Conservation (phyloP, 1,140 invertebrate genomes). For the Acromyrmex echinatior region DNA sequence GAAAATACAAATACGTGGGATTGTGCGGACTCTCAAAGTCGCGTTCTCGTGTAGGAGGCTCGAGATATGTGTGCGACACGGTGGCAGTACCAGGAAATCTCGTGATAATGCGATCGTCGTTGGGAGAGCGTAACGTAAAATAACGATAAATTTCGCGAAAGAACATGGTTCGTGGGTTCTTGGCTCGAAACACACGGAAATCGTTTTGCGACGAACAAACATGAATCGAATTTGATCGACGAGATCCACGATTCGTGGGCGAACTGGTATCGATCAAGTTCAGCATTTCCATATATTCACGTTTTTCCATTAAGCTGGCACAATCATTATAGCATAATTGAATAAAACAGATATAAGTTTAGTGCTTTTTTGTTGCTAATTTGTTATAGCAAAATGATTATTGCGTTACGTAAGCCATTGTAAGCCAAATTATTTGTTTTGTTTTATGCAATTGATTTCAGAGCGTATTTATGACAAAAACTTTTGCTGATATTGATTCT, state of each 20-base stretch:
- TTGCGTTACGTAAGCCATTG: too few species aligned
- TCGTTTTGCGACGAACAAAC: not conserved
- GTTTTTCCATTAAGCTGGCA: too few species aligned
- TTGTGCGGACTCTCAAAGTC: slow-evolving; percentile 5
- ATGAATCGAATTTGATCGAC: slow-evolving; percentile 67
- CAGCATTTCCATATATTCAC: slow-evolving; percentile 30
- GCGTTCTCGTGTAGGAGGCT: slow-evolving; percentile 32
- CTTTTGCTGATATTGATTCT: too few species aligned
- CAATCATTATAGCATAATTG: too few species aligned
- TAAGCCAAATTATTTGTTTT: too few species aligned
- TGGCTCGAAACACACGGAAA: slow-evolving; percentile 26
- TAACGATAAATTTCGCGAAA: slow-evolving; percentile 56
- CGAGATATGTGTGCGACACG: slow-evolving; percentile 34
- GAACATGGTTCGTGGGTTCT: slow-evolving; percentile 36
- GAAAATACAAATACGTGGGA: slow-evolving; percentile 46
- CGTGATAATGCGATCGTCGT: slow-evolving; percentile 36
- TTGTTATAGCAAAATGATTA: too few species aligned
- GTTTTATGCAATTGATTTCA: too few species aligned
- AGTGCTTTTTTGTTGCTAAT: too few species aligned
- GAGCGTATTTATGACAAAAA: too few species aligned
- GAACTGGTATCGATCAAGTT: slow-evolving; percentile 66
- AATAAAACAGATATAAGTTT: too few species aligned
- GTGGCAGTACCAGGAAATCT: slow-evolving; percentile 44
- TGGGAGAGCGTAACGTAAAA: not conserved
- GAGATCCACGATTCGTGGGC: slow-evolving; percentile 56